A percentile compares a stretch with the other conserved stretches of the same genome.
Evolutionary conservation across 2,113 vertebrate genomes (phyloP).

Genomic region (Hystrix cristata): DNA sequence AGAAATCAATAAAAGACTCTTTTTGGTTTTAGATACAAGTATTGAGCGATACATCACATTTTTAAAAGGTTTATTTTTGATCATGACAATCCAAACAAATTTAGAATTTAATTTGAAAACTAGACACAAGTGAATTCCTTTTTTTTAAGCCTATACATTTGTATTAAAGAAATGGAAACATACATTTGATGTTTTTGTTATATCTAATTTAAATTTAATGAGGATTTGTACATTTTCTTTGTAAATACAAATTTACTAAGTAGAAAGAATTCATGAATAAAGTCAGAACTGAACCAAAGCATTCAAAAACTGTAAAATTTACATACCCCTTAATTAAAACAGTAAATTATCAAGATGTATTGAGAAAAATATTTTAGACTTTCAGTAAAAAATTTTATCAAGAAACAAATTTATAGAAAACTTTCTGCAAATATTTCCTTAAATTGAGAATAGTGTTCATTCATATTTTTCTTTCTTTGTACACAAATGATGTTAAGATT

Average conservation of each 20-base stretch:
- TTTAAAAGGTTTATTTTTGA: conserved; percentile 79
- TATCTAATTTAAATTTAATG: conserved; percentile 45
- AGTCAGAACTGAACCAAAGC: neutral
- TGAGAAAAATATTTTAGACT: conserved; percentile 2
- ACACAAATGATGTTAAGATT: neutral
- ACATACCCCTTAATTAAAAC: neutral
- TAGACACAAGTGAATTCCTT: neutral
- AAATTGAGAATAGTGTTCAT: neutral
- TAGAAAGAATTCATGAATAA: conserved; percentile 13
- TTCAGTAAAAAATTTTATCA: conserved; percentile 12
- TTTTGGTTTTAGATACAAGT: conserved; percentile 82
- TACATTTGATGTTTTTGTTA: neutral
- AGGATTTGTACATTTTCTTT: neutral
- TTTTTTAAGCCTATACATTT: neutral
- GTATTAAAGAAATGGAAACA: neutral
- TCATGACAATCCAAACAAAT: conserved; percentile 74
- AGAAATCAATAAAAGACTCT: conserved; percentile 84
- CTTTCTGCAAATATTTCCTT: neutral
- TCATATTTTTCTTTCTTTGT: neutral
- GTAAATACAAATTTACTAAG: neutral
- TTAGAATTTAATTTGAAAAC: conserved; percentile 76
- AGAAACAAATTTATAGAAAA: neutral
- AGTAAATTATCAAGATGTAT: neutral
- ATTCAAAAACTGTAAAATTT: neutral
- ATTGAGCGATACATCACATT: conserved; percentile 83